A percentile compares a stretch with the other conserved stretches of the same genome.
Conservation (phyloP, 2,888 invertebrate species). For the Melanophora roralis region DNA sequence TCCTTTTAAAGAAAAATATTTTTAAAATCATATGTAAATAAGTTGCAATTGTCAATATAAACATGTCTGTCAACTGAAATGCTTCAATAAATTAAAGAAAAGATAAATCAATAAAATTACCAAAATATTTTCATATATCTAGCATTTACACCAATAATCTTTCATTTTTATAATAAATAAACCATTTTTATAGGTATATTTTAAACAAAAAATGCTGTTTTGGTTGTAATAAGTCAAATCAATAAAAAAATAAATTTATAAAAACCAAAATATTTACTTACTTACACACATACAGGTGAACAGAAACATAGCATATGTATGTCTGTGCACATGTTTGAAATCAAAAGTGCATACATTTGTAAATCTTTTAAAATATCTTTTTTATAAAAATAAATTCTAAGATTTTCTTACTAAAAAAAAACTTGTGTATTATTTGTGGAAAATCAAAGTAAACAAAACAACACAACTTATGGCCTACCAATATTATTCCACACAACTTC, state of each 20-base stretch:
- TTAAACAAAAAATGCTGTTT: conserved; percentile 41
- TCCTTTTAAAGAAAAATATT: background rate
- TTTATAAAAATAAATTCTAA: conserved; percentile 22
- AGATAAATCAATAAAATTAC: conserved; percentile 50
- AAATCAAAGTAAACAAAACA: conserved; percentile 62
- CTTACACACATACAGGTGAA: background rate
- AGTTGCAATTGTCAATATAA: conserved; percentile 42
- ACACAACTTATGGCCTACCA: conserved; percentile 73
- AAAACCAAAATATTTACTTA: background rate
- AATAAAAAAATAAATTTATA: conserved; percentile 34
- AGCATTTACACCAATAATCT: background rate
- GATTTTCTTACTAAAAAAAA: conserved; percentile 39
- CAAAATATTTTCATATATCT: background rate
- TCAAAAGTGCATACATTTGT: background rate
- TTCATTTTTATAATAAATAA: conserved; percentile 7
- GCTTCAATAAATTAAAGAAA: conserved; percentile 51
- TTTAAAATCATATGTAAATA: conserved; percentile 3
- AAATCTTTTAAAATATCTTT: background rate
- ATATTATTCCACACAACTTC: conserved; percentile 76
- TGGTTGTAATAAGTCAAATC: conserved; percentile 56
- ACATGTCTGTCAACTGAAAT: conserved; percentile 44
- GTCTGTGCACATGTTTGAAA: background rate
- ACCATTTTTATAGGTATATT: background rate
- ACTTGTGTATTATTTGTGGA: conserved; percentile 48
- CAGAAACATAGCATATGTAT: background rate